These are phyloP conservation scores for Marmota flaviventris DNA, from an alignment of 2,113 vertebrate species.

Conservation along the genomic window DNA sequence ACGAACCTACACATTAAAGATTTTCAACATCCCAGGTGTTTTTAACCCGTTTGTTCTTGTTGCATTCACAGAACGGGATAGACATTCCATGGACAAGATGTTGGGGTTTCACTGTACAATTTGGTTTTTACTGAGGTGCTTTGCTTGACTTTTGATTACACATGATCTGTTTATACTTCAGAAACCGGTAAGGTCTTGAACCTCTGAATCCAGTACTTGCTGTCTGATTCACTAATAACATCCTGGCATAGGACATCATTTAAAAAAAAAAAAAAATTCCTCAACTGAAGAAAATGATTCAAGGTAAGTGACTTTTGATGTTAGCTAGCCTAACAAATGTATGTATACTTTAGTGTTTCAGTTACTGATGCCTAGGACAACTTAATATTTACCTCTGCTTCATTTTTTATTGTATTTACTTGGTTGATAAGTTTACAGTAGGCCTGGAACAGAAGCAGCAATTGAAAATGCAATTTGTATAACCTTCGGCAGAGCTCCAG, in stretches of 20 bases:
- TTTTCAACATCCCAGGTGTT: background rate
- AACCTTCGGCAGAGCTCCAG: conserved; percentile 97
- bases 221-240: conserved; percentile 14
- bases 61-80: background rate
- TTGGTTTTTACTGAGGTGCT: background rate
- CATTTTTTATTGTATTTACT: conserved; percentile 96
- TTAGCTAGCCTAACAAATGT: background rate
- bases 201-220: conserved; percentile 52
- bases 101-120: conserved; percentile 46
- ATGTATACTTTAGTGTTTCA: background rate
- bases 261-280: conserved; percentile 54
- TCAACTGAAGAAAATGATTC: conserved; percentile 46
- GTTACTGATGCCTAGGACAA: background rate
- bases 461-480: conserved; percentile 98
- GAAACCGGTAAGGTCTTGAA: conserved; percentile 46
- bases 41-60: background rate
- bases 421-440: conserved; percentile 98
- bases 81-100: background rate
- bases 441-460: conserved; percentile 98
- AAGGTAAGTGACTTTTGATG: background rate
- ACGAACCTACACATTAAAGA: background rate
- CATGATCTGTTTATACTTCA: conserved; percentile 12
- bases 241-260: conserved; percentile 51
- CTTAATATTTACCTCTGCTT: conserved; percentile 93
- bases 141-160: conserved; percentile 77